These are phyloP conservation scores for Mamestra brassicae DNA, from an alignment of 2,888 invertebrate species.

Conservation along the genomic window DNA sequence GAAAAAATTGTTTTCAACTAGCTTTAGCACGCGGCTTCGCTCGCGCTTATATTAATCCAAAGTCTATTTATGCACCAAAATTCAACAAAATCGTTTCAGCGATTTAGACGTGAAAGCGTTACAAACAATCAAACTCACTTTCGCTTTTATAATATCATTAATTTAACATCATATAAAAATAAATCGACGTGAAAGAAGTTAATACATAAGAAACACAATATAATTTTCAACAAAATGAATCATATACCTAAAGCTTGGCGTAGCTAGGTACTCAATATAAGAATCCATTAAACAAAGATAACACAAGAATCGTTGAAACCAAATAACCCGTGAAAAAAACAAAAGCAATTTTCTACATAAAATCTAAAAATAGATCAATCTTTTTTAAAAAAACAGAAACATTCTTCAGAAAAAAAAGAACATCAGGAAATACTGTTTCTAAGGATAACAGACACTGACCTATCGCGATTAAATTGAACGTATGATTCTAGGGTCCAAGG, in stretches of 20 bases:
- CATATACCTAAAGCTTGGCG: background rate
- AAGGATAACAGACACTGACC: conserved; percentile 41
- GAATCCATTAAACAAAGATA: background rate
- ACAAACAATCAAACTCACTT: too few relatives aligned
- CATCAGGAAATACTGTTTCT: conserved; percentile 15
- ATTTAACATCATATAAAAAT: too few relatives aligned
- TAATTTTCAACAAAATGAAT: background rate
- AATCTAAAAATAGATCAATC: conserved; percentile 6
- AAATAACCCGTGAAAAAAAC: background rate
- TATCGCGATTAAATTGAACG: conserved; percentile 63
- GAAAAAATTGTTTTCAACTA: background rate
- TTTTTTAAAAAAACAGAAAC: background rate
- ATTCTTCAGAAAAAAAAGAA: background rate
- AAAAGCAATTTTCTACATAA: background rate
- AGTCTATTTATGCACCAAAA: too few relatives aligned
- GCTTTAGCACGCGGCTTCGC: too few relatives aligned
- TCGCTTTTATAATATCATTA: too few relatives aligned
- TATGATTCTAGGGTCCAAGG: conserved; percentile 38
- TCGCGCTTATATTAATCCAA: too few relatives aligned
- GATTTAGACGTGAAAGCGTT: too few relatives aligned
- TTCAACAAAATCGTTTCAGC: too few relatives aligned
- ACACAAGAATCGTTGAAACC: background rate
- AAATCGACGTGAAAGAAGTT: background rate
- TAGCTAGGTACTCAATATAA: background rate
- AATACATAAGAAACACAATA: background rate